Percentiles rank a stretch among this genome's conserved stretches.
These are phyloP conservation scores for Myrmecophaga tridactyla DNA, from an alignment of 2,113 vertebrate species.

Conservation along the genomic window DNA sequence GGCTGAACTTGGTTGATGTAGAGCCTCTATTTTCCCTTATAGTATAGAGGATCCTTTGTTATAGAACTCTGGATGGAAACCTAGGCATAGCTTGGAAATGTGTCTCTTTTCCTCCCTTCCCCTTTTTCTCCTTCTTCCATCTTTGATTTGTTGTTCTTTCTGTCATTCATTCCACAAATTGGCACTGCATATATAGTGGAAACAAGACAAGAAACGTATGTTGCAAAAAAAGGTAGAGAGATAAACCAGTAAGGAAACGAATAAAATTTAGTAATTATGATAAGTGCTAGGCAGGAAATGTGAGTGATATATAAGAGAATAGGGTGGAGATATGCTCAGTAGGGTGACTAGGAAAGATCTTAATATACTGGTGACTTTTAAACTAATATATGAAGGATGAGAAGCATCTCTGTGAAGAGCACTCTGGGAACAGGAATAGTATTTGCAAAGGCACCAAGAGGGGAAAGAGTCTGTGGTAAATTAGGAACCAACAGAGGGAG, in stretches of 20 bases:
- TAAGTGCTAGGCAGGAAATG: not conserved
- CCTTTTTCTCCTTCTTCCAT: not conserved
- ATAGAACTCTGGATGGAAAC: conserved; percentile 7
- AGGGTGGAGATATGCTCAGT: not conserved
- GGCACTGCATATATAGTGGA: not conserved
- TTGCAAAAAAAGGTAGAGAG: not conserved
- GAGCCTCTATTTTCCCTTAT: not conserved
- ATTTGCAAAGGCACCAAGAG: not conserved
- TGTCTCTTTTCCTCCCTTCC: not conserved
- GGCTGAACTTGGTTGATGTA: not conserved
- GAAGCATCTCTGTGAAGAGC: not conserved
- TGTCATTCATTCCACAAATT: conserved; percentile 23
- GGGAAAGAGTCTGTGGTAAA: not conserved
- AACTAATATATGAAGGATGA: not conserved
- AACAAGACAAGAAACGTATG: not conserved
- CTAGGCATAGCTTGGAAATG: not conserved
- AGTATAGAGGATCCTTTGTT: not conserved
- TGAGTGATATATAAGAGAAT: not conserved
- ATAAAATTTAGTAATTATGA: conserved; percentile 4
- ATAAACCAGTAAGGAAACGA: conserved; percentile 4
- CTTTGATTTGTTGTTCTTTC: conserved; percentile 20
- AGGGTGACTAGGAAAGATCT: not conserved
- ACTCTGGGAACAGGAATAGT: not conserved
- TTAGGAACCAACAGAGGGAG: not conserved
- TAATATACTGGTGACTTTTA: not conserved